These are phyloP conservation scores for Amaurobius ferox DNA, from an alignment of 2,888 invertebrate species.

Conservation along the genomic window DNA sequence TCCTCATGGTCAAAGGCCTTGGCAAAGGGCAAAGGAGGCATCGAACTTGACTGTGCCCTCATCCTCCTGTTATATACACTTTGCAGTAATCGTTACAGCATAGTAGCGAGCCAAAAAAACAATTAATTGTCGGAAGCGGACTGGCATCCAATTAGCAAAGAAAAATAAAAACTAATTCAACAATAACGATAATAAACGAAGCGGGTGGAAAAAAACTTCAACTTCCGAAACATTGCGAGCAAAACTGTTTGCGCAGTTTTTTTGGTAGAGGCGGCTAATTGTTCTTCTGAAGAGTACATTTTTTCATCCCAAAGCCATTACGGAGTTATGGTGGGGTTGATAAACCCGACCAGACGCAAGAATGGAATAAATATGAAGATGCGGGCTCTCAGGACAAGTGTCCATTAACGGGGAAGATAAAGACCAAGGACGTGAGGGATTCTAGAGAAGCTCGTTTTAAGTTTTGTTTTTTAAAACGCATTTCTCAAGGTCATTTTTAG, in stretches of 20 bases:
- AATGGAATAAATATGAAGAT: neutral
- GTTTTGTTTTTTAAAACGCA: neutral
- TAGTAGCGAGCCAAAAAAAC: slow-evolving; percentile 9
- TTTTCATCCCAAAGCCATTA: slow-evolving; percentile 24
- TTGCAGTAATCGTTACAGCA: slow-evolving; percentile 2
- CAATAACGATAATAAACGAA: slow-evolving; percentile 17
- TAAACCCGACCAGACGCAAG: slow-evolving; percentile 15
- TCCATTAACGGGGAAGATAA: slow-evolving; percentile 24
- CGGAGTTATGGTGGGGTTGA: slow-evolving; percentile 21
- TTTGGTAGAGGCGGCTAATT: neutral
- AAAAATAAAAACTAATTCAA: slow-evolving; percentile 1
- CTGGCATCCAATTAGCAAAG: slow-evolving; percentile 20
- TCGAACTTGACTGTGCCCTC: neutral
- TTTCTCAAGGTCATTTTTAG: slow-evolving; percentile 3
- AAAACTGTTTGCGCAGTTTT: neutral
- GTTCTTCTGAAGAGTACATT: slow-evolving; percentile 13
- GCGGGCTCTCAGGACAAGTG: slow-evolving; percentile 4
- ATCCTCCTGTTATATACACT: neutral
- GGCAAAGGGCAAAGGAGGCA: slow-evolving; percentile 9
- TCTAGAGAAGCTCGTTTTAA: neutral
- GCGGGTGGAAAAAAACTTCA: neutral
- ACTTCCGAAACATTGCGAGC: slow-evolving; percentile 12
- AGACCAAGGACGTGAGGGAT: slow-evolving; percentile 19
- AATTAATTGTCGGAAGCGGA: slow-evolving; percentile 23
- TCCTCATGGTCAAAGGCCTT: slow-evolving; percentile 25